These are phyloP conservation scores for Panagrolaimus sp. DNA, from an alignment of 1,140 invertebrate genomes.

Conservation along the genomic window DNA sequence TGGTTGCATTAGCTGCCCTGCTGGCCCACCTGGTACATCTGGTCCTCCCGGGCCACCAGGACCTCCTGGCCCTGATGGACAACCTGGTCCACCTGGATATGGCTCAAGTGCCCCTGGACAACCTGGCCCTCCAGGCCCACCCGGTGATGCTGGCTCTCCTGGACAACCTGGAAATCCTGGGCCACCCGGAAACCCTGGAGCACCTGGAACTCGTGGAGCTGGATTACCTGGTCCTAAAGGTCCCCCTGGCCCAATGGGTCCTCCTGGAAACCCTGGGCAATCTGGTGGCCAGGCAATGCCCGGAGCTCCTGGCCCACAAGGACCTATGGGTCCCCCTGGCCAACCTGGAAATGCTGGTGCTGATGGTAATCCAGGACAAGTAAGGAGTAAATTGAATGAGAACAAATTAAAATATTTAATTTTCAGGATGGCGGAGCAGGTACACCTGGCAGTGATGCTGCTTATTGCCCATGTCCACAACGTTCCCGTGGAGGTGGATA, in stretches of 20 bases:
- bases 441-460: not conserved
- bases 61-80: not conserved
- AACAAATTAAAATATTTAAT: not conserved
- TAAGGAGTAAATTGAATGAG: not conserved
- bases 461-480: not conserved
- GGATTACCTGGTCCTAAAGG: not conserved
- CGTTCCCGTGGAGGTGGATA: not conserved
- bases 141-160: not conserved
- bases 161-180: not conserved
- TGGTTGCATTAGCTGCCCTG: not conserved
- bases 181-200: not conserved
- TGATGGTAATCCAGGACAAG: not conserved
- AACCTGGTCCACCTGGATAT: not conserved
- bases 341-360: not conserved
- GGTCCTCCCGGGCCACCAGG: not conserved
- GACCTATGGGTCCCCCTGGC: not conserved
- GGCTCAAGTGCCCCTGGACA: not conserved
- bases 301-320: not conserved
- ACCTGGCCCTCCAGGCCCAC: not conserved
- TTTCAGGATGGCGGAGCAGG: not conserved
- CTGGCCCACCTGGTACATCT: not conserved
- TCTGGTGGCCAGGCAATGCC: not conserved
- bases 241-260: not conserved
- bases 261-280: constrained; percentile 3
- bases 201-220: not conserved